Evolutionary conservation across 2,888 invertebrate species (phyloP).

Genomic region (Miltochrista miniata): DNA sequence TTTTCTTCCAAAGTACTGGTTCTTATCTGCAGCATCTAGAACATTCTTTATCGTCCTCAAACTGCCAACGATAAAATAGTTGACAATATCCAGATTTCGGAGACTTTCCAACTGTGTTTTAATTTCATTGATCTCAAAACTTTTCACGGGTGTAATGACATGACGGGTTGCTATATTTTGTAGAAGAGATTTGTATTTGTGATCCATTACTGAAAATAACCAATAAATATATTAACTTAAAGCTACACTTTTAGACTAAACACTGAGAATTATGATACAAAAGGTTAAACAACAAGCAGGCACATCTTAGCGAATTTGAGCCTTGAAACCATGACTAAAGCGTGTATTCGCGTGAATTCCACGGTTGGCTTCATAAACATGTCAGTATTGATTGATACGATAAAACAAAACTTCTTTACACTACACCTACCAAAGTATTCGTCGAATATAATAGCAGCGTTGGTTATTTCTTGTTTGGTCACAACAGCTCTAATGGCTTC

Average conservation of each 20-base stretch:
- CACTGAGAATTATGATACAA: slow-evolving; percentile 20
- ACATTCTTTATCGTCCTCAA: slow-evolving; percentile 87
- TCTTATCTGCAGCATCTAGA: slow-evolving; percentile 87
- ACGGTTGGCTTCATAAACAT: slow-evolving; percentile 21
- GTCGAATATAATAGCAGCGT: slow-evolving; percentile 96
- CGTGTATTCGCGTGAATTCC: slow-evolving; percentile 22
- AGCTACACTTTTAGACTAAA: slow-evolving; percentile 13
- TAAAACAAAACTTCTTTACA: slow-evolving; percentile 15
- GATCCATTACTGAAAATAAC: slow-evolving; percentile 90
- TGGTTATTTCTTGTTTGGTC: slow-evolving; percentile 92
- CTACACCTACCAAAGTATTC: slow-evolving; percentile 88
- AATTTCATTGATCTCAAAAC: slow-evolving; percentile 84
- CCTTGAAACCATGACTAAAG: slow-evolving; percentile 21
- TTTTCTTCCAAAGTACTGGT: slow-evolving; percentile 91
- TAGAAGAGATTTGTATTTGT: slow-evolving; percentile 95
- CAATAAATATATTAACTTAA: background rate
- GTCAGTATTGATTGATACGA: slow-evolving; percentile 30
- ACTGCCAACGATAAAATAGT: slow-evolving; percentile 93
- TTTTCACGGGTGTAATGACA: slow-evolving; percentile 88
- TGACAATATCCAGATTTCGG: slow-evolving; percentile 92
- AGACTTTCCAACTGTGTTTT: slow-evolving; percentile 88
- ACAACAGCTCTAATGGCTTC: slow-evolving; percentile 93
- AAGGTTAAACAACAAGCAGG: slow-evolving; percentile 25
- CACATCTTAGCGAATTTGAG: slow-evolving; percentile 24
- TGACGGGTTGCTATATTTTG: slow-evolving; percentile 96